Evolutionary conservation across 2,113 vertebrate genomes (phyloP).

Genomic region (Canis aureus): DNA sequence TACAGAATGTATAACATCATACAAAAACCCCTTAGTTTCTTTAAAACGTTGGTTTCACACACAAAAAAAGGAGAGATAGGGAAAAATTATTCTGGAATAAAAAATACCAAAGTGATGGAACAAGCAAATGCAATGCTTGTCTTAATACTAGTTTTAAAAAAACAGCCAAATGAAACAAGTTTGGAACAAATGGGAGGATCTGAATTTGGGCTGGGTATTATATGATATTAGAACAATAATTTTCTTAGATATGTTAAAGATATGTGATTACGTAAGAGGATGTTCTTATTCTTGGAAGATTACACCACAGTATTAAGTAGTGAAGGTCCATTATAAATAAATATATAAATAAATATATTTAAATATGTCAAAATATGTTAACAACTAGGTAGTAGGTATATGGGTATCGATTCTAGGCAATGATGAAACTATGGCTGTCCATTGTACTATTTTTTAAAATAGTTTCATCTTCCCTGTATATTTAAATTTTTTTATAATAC

Average conservation of each 20-base stretch:
- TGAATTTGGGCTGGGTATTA: not conserved
- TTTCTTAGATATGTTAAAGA: not conserved
- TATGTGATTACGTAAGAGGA: not conserved
- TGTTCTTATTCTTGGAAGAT: not conserved
- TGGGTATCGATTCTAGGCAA: not conserved
- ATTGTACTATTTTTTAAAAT: not conserved
- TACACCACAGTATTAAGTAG: not conserved
- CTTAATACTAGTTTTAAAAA: not conserved
- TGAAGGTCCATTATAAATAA: not conserved
- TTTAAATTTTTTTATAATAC: not conserved
- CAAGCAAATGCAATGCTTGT: not conserved
- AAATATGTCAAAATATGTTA: not conserved
- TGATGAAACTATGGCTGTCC: not conserved
- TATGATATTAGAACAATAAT: not conserved
- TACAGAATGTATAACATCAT: not conserved
- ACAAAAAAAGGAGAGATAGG: not conserved
- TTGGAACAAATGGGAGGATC: not conserved
- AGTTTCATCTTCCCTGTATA: not conserved
- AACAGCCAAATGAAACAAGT: not conserved
- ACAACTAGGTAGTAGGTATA: not conserved
- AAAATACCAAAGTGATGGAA: not conserved
- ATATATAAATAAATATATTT: not conserved
- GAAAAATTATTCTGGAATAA: not conserved
- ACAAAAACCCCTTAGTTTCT: not conserved
- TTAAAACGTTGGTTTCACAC: not conserved